A percentile compares a stretch with the other conserved stretches of the same genome.
phyloP scores from a whole-genome alignment of 2,888 invertebrate genomes.

The Branchellion lobata region DNA sequence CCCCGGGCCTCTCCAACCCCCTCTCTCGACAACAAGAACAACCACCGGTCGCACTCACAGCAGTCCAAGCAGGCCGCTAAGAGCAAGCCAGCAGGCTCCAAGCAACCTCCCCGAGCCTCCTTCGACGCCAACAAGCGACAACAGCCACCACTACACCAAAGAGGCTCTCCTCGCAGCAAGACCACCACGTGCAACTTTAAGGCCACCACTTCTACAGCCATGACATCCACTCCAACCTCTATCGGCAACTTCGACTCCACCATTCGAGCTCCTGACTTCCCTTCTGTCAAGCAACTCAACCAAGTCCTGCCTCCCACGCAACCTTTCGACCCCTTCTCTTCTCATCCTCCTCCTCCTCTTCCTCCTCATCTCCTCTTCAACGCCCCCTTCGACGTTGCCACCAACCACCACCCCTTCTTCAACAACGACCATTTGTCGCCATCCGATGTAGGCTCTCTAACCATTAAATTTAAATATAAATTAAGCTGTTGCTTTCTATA shows the following conservation, averaged over 20 bases:
- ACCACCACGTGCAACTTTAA: slow-evolving; percentile 9
- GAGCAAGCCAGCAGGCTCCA: background rate
- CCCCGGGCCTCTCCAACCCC: background rate
- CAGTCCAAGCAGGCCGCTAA: background rate
- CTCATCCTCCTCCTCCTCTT: background rate
- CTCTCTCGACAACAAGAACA: background rate
- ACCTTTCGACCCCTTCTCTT: background rate
- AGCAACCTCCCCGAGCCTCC: background rate
- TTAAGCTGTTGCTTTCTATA: too few species aligned
- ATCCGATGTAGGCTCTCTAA: too few species aligned
- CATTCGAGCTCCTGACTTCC: background rate
- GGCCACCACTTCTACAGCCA: background rate
- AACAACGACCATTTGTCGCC: too few species aligned
- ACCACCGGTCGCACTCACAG: background rate
- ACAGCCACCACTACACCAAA: background rate
- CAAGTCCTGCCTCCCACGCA: background rate
- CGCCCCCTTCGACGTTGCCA: too few species aligned
- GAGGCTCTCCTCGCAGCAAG: background rate
- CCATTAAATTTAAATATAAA: too few species aligned
- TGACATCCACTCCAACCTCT: background rate
- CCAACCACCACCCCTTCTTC: too few species aligned
- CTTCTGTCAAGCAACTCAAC: too few species aligned
- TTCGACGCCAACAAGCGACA: slow-evolving; percentile 6
- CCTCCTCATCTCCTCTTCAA: background rate
- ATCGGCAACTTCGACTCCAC: background rate